Percentiles rank a stretch among this genome's conserved stretches.
phyloP scores from a whole-genome alignment of 2,113 vertebrate species.

The Trinectes maculatus region DNA sequence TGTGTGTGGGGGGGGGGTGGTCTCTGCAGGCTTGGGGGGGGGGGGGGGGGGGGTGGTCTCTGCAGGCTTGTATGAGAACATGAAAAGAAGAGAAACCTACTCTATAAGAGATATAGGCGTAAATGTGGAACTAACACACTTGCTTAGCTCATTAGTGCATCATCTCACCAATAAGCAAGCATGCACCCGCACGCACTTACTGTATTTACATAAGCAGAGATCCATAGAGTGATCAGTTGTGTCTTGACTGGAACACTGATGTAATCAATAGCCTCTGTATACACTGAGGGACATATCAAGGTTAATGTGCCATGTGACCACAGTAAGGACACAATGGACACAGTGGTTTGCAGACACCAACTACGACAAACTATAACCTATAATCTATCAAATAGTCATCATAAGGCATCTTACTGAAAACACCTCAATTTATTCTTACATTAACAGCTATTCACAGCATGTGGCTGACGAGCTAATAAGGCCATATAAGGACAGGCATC shows the following conservation, averaged over 20 bases:
- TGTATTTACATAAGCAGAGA: constrained; percentile 15
- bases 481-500: background rate
- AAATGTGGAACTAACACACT: background rate
- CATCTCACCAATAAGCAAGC: background rate
- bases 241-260: constrained; percentile 49
- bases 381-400: too few species aligned
- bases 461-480: background rate
- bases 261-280: constrained; percentile 52
- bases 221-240: constrained; percentile 54
- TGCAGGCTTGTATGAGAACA: constrained; percentile 17
- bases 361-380: too few species aligned
- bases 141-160: background rate
- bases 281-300: constrained; percentile 41
- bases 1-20: background rate
- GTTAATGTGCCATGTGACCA: constrained; percentile 8
- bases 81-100: background rate
- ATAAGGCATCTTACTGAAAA: background rate
- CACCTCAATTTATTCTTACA: background rate
- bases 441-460: background rate
- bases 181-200: constrained; percentile 1
- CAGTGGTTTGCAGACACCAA: too few species aligned
- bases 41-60: too few species aligned
- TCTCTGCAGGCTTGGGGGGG: too few species aligned
- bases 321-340: too few species aligned
- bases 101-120: background rate